Evolutionary conservation across 2,797 vertebrate genomes (phyloP).

Genomic region (Catamblyrhynchus diadema): DNA sequence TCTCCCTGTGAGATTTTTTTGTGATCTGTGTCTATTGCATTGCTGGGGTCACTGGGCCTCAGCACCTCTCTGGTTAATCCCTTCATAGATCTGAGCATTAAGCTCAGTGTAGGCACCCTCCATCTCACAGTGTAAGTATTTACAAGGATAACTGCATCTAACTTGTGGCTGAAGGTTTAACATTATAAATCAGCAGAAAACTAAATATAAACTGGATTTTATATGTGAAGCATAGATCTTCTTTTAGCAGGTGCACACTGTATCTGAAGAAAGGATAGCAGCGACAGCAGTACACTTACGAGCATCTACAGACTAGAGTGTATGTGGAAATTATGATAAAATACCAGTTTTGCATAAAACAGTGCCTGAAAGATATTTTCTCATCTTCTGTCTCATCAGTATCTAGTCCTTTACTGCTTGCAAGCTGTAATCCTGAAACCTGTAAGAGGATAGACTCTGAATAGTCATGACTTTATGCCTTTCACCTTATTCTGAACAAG

Average conservation of each 20-base stretch:
- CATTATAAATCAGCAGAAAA: neutral
- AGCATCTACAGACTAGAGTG: neutral
- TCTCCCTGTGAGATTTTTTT: neutral
- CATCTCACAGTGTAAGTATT: neutral
- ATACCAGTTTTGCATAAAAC: neutral
- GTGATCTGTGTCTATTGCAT: rapidly evolving
- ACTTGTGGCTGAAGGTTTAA: neutral
- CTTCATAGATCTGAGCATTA: neutral
- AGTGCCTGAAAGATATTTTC: neutral
- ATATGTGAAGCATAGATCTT: neutral
- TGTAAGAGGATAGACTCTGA: neutral
- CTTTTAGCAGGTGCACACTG: neutral
- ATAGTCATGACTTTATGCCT: neutral
- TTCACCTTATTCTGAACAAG: neutral
- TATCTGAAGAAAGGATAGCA: neutral
- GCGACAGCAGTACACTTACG: neutral
- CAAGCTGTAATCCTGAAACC: neutral
- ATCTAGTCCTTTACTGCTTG: neutral
- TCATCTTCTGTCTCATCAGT: neutral
- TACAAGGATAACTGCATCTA: neutral
- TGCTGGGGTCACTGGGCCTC: neutral
- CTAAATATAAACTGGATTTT: neutral
- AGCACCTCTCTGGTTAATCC: neutral
- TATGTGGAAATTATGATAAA: neutral
- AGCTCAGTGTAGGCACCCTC: neutral